phyloP scores from a whole-genome alignment of 2,113 vertebrate species.

The Chamaetylas fuelleborni region DNA sequence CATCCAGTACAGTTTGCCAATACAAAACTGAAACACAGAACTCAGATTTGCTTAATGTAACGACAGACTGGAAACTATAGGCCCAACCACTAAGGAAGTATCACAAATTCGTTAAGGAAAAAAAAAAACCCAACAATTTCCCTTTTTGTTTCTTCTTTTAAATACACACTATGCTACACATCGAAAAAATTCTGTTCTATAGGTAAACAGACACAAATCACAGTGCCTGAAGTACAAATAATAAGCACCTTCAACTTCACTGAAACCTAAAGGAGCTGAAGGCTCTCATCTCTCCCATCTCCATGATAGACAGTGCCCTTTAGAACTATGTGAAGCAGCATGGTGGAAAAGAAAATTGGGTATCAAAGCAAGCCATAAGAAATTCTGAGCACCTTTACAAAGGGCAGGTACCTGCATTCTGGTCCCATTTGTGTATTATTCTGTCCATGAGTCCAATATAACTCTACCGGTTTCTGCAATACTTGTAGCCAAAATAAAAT shows the following conservation, averaged over 20 bases:
- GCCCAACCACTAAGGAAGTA: not conserved
- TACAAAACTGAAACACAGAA: not conserved
- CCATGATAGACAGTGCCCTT: not conserved
- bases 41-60: not conserved
- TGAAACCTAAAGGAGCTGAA: not conserved
- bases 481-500: slow-evolving; percentile 1
- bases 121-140: not conserved
- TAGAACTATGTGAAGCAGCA: not conserved
- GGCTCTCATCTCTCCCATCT: not conserved
- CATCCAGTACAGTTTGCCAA: not conserved
- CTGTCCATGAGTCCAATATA: slow-evolving; percentile 10
- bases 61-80: not conserved
- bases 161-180: not conserved
- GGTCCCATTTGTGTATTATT: slow-evolving; percentile 43
- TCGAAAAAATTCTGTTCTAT: slow-evolving; percentile 1
- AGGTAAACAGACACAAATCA: slow-evolving; percentile 28
- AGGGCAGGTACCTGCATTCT: slow-evolving; percentile 4
- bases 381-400: slow-evolving; percentile 28
- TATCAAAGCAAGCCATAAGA: slow-evolving; percentile 25
- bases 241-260: not conserved
- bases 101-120: slow-evolving; percentile 1
- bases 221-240: not conserved
- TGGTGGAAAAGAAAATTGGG: slow-evolving; percentile 40
- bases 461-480: not conserved
- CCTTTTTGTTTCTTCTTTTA: not conserved